These are phyloP conservation scores for Dromius quadrimaculatus DNA, from an alignment of 2,888 invertebrate genomes.

Conservation along the genomic window DNA sequence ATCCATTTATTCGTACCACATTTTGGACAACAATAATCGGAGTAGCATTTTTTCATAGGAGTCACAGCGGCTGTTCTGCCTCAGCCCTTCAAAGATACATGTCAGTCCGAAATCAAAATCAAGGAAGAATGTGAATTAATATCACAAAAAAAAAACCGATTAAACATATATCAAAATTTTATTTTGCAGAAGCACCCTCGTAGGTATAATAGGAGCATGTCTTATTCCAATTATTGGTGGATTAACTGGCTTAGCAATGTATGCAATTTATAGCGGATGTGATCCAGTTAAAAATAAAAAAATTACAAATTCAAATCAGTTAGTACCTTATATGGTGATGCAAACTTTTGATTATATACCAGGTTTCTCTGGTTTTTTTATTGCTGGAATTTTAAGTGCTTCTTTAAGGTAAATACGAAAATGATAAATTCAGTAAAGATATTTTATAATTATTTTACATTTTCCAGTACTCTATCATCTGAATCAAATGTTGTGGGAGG, in stretches of 20 bases:
- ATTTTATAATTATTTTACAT: no score
- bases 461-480: conserved; percentile 42
- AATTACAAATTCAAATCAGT: conserved; percentile 1
- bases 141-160: no score
- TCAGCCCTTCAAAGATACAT: conserved; percentile 44
- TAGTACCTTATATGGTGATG: conserved; percentile 37
- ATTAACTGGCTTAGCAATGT: conserved; percentile 26
- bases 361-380: conserved; percentile 43
- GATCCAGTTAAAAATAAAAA: conserved; percentile 15
- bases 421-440: background rate
- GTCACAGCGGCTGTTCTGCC: conserved; percentile 36
- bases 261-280: conserved; percentile 12
- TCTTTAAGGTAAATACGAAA: conserved; percentile 44
- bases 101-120: conserved; percentile 34
- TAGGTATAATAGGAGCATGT: conserved; percentile 12
- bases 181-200: conserved; percentile 24
- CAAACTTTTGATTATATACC: conserved; percentile 20
- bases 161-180: background rate
- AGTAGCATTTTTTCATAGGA: conserved; percentile 26
- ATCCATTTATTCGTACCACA: conserved; percentile 34
- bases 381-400: conserved; percentile 41
- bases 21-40: conserved; percentile 40
- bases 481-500: conserved; percentile 41
- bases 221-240: conserved; percentile 24
- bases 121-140: conserved; percentile 44